Conservation (phyloP, 1,140 invertebrate species). For the Bombus superbus region DNA sequence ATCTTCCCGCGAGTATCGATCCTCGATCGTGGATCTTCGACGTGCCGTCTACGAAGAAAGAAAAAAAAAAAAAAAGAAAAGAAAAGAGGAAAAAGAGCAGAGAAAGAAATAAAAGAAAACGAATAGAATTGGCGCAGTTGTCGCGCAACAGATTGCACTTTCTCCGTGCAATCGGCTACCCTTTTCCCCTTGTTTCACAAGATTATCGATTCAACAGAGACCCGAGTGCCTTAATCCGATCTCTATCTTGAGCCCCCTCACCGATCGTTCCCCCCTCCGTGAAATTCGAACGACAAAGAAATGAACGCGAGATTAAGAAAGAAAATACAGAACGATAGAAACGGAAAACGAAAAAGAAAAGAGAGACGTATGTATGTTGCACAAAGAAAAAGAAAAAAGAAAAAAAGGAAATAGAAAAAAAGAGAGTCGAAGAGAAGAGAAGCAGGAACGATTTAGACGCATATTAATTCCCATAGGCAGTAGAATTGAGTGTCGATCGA, state of each 20-base stretch:
- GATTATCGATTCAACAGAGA: constrained; percentile 67
- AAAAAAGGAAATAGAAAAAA: constrained; percentile 20
- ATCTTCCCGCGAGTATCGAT: neutral
- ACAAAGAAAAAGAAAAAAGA: neutral
- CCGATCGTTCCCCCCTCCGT: neutral
- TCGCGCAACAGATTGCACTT: constrained; percentile 26
- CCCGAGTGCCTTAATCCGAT: constrained; percentile 78
- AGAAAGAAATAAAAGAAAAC: neutral
- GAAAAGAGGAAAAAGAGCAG: neutral
- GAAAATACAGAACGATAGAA: neutral
- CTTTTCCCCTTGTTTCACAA: constrained; percentile 38
- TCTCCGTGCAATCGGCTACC: constrained; percentile 51
- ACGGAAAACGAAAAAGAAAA: constrained; percentile 25
- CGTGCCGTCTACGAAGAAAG: neutral
- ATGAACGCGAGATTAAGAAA: neutral
- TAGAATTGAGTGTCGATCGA: constrained; percentile 69
- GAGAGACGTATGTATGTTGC: neutral
- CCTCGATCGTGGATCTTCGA: no score
- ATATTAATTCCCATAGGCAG: constrained; percentile 70
- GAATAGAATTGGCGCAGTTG: neutral
- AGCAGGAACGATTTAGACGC: constrained; percentile 67
- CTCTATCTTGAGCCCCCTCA: constrained; percentile 31
- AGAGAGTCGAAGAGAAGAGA: constrained; percentile 37
- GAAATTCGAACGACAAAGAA: constrained; percentile 21
- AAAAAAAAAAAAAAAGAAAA: neutral